Base-by-base conservation (phyloP, 2,113 vertebrate genomes). In the Apodemus speciosus region DNA sequence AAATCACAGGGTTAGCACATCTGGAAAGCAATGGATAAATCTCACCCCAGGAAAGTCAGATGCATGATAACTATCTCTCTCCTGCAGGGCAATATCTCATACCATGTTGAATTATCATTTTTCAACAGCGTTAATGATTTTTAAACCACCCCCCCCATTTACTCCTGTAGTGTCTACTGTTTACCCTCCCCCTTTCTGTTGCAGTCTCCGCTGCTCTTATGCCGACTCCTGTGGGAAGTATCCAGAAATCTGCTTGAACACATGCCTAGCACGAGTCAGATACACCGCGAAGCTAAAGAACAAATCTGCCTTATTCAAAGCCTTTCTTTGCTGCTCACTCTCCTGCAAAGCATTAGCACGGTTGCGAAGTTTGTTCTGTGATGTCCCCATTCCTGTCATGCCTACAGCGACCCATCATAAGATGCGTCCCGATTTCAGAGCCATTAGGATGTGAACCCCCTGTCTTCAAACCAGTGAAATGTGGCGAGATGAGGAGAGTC, bases 401-500 rank as follows among this genome's bases (percentile, higher is more conserved):
- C 35, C 46, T 71, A 46, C 4, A 23, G 43, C 4, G 4, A 71
- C 84, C 75, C 77, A 4, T 92, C 51, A 9, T 35, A 87, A 91
- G 77, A 77, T 14, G 38, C 6, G 85, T 81, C 66, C 76, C 4
- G 4, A 56, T 96, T 93, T 95, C 60, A 62, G 76, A 85, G 27
- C 30, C 6, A 11, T 77, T 66, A 51, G 60, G 73, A 89, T 72
- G 20, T 56, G 46, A 88, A 92, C 94, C 84, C 15, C 9, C 75
- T 71, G 75, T 97, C 92, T 23, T 96, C 92, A 79, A 97, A 95
- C 20, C 98, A 98, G n/a, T 96, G 94, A 64, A 97, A 93, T 10
- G 87, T 62, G 0, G 98, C 96, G 18, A 98, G 6, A 95, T 95
- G 92, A 97, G 98, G 92, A 92, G 56, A 97, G 93, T 97, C 98